A percentile compares a stretch with the other conserved stretches of the same genome.
These are phyloP conservation scores for Hoplostethus atlanticus DNA, from an alignment of 2,797 vertebrate species.

Conservation along the genomic window DNA sequence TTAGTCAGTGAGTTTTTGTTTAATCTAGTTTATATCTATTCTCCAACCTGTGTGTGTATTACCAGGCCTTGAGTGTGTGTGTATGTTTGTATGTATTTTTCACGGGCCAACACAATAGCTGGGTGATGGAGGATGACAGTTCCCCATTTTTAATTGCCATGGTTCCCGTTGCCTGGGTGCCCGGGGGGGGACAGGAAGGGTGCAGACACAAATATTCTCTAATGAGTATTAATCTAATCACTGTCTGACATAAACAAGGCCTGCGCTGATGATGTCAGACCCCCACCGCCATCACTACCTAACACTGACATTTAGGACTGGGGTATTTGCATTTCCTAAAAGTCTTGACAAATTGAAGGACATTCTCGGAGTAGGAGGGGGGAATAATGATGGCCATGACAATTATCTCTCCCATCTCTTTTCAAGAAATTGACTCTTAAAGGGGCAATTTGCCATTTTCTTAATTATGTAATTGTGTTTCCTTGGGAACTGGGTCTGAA, in stretches of 20 bases:
- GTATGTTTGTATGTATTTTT: slow-evolving; percentile 46
- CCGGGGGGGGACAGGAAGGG: slow-evolving; percentile 81
- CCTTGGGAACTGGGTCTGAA: slow-evolving; percentile 40
- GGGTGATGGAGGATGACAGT: slow-evolving; percentile 81
- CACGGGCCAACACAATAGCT: slow-evolving; percentile 43
- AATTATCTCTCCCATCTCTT: slow-evolving; percentile 45
- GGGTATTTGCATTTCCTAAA: slow-evolving; percentile 85
- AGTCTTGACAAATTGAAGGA: slow-evolving; percentile 68
- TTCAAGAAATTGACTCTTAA: slow-evolving; percentile 38
- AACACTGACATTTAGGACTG: slow-evolving; percentile 80
- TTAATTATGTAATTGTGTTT: slow-evolving; percentile 48
- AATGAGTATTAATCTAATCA: slow-evolving; percentile 94
- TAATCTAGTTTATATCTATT: slow-evolving; percentile 41
- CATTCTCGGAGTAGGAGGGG: slow-evolving; percentile 32
- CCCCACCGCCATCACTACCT: slow-evolving; percentile 66
- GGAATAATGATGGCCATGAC: slow-evolving; percentile 46
- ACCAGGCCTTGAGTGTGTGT: slow-evolving; percentile 21
- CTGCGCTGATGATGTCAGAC: slow-evolving; percentile 78
- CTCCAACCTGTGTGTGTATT: slow-evolving; percentile 37
- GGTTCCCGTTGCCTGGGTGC: slow-evolving; percentile 79
- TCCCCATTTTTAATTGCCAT: slow-evolving; percentile 87
- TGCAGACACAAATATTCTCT: slow-evolving; percentile 89
- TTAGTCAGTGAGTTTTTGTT: slow-evolving; percentile 27
- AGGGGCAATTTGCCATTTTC: slow-evolving; percentile 41
- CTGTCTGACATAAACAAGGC: slow-evolving; percentile 86